A percentile compares a stretch with the other conserved stretches of the same genome.
Evolutionary conservation across 2,888 invertebrate genomes (phyloP).

Genomic region (Chrysotoxum bicinctum): DNA sequence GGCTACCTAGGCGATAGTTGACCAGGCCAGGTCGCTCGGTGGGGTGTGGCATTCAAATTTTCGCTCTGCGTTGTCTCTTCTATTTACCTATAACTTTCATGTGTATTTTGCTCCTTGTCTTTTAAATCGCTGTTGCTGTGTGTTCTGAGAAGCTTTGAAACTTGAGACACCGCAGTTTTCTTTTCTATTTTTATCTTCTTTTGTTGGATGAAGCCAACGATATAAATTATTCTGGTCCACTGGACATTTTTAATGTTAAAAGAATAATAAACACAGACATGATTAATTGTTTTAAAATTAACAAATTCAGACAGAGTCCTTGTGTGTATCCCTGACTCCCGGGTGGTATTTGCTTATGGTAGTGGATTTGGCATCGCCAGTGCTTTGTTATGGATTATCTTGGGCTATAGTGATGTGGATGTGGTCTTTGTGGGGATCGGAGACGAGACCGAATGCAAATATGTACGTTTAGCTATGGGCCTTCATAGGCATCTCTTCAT

Average conservation of each 20-base stretch:
- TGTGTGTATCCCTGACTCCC: not conserved
- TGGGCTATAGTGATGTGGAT: not conserved
- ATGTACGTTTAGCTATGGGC: not conserved
- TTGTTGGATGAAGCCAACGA: slow-evolving; percentile 28
- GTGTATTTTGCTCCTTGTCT: slow-evolving; percentile 34
- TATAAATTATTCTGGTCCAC: slow-evolving; percentile 68
- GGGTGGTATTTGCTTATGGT: not conserved
- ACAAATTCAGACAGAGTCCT: slow-evolving; percentile 54
- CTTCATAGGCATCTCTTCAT: not conserved
- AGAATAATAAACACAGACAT: slow-evolving; percentile 72
- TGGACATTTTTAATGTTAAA: slow-evolving; percentile 69
- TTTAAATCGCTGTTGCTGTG: not conserved
- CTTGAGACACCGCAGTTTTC: slow-evolving; percentile 18
- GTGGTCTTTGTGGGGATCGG: not conserved
- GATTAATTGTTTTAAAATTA: slow-evolving; percentile 72
- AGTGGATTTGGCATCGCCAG: not conserved
- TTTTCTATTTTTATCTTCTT: slow-evolving; percentile 9
- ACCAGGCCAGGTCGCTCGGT: not conserved
- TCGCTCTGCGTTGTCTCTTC: slow-evolving; percentile 1
- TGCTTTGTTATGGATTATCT: slow-evolving; percentile 22
- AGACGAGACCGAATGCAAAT: slow-evolving; percentile 21
- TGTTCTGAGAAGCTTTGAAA: not conserved
- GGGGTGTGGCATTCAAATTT: not conserved
- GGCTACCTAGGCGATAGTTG: not conserved
- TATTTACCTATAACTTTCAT: slow-evolving; percentile 48